Base-by-base conservation (phyloP, 2,797 vertebrate genomes). In the Galaxias olidus region DNA sequence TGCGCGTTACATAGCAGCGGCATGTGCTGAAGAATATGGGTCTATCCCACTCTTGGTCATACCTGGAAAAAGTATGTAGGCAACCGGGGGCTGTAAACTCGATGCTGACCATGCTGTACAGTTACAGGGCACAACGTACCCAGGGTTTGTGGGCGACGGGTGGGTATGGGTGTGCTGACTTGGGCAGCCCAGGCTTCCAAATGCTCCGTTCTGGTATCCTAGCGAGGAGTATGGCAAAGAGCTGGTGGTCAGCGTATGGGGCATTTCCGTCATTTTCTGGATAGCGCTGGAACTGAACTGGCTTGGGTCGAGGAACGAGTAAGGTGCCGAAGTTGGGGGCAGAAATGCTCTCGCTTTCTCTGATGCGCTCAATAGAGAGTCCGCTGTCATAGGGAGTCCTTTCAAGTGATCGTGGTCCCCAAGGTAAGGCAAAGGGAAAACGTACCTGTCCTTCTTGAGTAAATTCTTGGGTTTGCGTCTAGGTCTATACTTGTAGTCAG, bases 11-110 rank as follows among this genome's bases (percentile, higher is more conserved):
- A 99, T 98, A 90, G 96, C 96, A 72, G 97, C 69, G 73, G 96
- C 94, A 58, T 98, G 97, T 86, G 97, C 95, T 90, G 96, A 96
- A 72, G 96, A 95, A 78, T 99, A 99, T 61, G 97, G 97, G 82
- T 98, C 97, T 93, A 99, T 90, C 87, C 97, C 96, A 92, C 94
- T 91, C 95, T 98, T 99, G 93, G 96, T 95, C 97, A 99, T 98
- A 91, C 97, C 97, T 65, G 96, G 97, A 84, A 99, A 98, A 84
- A 98, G 93, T 93, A 98, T 99, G 95, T 99, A 98, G 92, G 97
- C 97, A 89, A 99, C 97, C 43, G 97, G 97, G 86, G 97, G 97
- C 88, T 99, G 97, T 94, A 99, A 94, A 93, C 94, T 98, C 72
- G 96, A 98, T 74, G 97, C 74, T 67, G 97, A 98, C 97, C 97